These are phyloP conservation scores for Schizaphis graminum DNA, from an alignment of 2,888 invertebrate genomes.

Conservation along the genomic window DNA sequence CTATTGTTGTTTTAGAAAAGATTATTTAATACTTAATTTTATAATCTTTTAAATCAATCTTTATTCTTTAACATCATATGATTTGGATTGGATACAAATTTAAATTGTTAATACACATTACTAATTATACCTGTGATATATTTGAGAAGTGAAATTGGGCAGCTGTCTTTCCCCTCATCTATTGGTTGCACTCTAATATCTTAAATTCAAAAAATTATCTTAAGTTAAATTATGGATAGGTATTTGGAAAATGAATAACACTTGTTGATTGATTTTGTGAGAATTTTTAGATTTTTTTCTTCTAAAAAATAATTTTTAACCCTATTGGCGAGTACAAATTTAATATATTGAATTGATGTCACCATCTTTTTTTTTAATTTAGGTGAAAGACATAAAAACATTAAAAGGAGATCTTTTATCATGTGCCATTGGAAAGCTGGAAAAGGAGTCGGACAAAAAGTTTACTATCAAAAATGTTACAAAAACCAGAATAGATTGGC, in stretches of 20 bases:
- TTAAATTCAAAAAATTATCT: not conserved
- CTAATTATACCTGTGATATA: not conserved
- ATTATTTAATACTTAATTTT: not conserved
- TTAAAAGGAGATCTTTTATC: slow-evolving; percentile 95
- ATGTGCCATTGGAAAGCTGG: slow-evolving; percentile 97
- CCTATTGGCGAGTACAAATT: not conserved
- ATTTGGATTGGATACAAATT: too few species aligned
- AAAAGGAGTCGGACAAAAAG: slow-evolving; percentile 94
- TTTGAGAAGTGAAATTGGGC: not conserved
- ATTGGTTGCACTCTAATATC: not conserved
- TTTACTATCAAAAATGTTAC: slow-evolving; percentile 99
- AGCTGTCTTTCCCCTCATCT: not conserved
- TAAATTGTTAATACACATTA: too few species aligned
- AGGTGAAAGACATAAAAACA: slow-evolving; percentile 89
- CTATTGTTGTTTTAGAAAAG: not conserved
- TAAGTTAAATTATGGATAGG: not conserved
- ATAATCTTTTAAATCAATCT: not conserved
- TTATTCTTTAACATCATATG: too few species aligned
- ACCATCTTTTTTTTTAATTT: not conserved
- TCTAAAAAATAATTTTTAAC: not conserved
- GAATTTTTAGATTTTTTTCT: not conserved
- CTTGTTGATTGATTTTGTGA: not conserved
- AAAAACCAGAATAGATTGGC: slow-evolving; percentile 96
- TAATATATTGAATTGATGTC: not conserved
- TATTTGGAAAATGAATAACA: not conserved